Base-by-base conservation (phyloP, 92 coral and sea anemone species). In the Nematostella vectensis region DNA sequence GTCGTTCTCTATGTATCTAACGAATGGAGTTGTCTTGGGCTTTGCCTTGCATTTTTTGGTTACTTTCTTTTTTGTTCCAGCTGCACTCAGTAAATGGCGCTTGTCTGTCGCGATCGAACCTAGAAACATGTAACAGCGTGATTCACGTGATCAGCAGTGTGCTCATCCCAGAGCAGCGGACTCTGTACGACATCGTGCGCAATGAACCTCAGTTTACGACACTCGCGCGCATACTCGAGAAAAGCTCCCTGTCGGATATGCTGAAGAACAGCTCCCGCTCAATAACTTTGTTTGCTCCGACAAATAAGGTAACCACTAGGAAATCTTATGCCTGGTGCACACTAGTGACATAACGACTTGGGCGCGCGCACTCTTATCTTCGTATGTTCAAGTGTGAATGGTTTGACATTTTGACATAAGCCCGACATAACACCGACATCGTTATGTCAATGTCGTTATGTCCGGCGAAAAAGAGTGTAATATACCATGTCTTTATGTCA, bases 231-330 rank as follows among this genome's bases (percentile, higher is more conserved):
- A 71, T 80, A 28, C 59, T 81, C 1, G 61, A 81, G 49, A 43
- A 11, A 4, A 78, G 85, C 60, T 31, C 61, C 11, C 65, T 86
- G 29, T 44, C 23, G 37, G 17, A 64, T 1, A 27, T 61, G 27
- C 62, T 86, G 20, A 39, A 70, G 11, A 73, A 77, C 59, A 62
- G 65, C 25, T 26, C 61, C 4, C 76, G 63, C 23, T 77, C 96
- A 24, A 15, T 76, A 12, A 86, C 96, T n/a, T 55, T 86, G 38
- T 86, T 86, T 22, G 89, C 96, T 12, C 96, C 96, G 0, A 76
- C 96, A 9, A 63, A 86, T 45, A 45, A 45, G 40, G 40, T 33
- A 15, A 27, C n/a, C n/a, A n/a, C n/a, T n/a, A n/a, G n/a, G 12
- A 20, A 30, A n/a, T n/a, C n/a, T n/a, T n/a, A n/a, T n/a, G n/a